These are phyloP conservation scores for Aphaenogaster rudis DNA, from an alignment of 1,140 invertebrate genomes.

Conservation along the genomic window DNA sequence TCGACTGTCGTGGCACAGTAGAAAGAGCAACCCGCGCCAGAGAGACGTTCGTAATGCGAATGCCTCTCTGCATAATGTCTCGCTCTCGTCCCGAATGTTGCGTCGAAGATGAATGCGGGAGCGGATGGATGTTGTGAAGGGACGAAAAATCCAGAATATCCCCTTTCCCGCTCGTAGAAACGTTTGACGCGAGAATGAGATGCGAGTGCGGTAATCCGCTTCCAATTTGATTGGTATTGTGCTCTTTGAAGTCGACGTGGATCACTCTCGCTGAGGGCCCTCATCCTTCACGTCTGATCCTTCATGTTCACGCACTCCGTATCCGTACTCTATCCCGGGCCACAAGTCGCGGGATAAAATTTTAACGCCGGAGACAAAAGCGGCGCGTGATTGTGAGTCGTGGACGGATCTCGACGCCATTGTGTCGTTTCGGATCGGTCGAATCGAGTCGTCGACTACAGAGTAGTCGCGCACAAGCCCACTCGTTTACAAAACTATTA, in stretches of 20 bases:
- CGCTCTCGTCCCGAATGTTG: background rate
- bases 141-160: slow-evolving; percentile 22
- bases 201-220: slow-evolving; percentile 51
- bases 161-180: background rate
- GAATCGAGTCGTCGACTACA: background rate
- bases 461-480: background rate
- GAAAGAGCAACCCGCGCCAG: background rate
- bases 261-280: slow-evolving; percentile 48
- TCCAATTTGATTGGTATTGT: slow-evolving; percentile 71
- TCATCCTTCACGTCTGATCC: slow-evolving; percentile 50
- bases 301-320: slow-evolving; percentile 18
- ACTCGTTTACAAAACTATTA: slow-evolving; percentile 18
- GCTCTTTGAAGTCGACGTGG: slow-evolving; percentile 37
- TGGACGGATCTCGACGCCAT: slow-evolving; percentile 26
- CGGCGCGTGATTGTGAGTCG: background rate
- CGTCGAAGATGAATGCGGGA: background rate
- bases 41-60: background rate
- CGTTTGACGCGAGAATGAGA: slow-evolving; percentile 43
- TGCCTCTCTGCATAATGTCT: background rate
- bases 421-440: slow-evolving; percentile 17
- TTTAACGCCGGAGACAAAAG: slow-evolving; percentile 45
- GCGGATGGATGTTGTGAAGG: background rate
- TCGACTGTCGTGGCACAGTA: background rate
- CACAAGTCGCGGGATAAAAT: slow-evolving; percentile 42
- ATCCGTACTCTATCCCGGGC: slow-evolving; percentile 23